These are phyloP conservation scores for Anas georgica DNA, from an alignment of 2,797 vertebrate species.

Conservation along the genomic window DNA sequence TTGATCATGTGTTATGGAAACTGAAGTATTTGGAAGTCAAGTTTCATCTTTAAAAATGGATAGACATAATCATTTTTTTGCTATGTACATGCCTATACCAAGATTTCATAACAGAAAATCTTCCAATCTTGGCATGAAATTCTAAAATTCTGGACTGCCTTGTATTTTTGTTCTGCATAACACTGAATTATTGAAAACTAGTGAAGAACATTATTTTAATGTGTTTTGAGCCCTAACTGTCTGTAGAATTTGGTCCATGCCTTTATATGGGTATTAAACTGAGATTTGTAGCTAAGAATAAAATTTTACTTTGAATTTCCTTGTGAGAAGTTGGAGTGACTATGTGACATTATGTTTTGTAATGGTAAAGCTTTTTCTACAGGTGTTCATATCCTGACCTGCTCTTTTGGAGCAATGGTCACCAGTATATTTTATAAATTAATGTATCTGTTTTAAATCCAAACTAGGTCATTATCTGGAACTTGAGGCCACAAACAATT, in stretches of 20 bases:
- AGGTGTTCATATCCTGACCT: not conserved
- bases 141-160: not conserved
- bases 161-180: not conserved
- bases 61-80: not conserved
- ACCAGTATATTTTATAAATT: not conserved
- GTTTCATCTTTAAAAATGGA: not conserved
- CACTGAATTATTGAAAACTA: not conserved
- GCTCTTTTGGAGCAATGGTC: accelerated
- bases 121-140: not conserved
- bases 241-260: not conserved
- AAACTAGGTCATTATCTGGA: not conserved
- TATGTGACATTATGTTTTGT: not conserved
- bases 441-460: not conserved
- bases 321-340: not conserved
- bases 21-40: not conserved
- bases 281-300: not conserved
- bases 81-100: not conserved
- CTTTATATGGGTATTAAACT: not conserved
- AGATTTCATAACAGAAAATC: not conserved
- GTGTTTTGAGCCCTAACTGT: not conserved
- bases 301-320: not conserved
- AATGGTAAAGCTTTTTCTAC: not conserved
- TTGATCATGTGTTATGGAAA: not conserved
- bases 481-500: not conserved
- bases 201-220: not conserved